These are phyloP conservation scores for Ormyrus rosae DNA, from an alignment of 2,888 invertebrate species.

Conservation along the genomic window DNA sequence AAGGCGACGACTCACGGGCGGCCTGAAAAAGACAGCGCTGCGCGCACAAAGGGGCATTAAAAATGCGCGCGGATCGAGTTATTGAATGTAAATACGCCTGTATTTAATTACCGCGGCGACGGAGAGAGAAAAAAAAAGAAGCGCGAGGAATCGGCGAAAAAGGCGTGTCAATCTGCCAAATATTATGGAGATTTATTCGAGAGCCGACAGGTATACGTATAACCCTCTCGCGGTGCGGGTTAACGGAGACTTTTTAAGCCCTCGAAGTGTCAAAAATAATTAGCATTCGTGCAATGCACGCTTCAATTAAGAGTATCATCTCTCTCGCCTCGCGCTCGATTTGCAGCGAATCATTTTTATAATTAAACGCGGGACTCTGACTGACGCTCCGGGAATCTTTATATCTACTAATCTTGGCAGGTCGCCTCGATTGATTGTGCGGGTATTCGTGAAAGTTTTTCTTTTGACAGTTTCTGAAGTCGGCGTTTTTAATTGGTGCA, in stretches of 20 bases:
- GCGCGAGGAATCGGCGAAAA: constrained; percentile 55
- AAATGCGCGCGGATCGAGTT: constrained; percentile 16
- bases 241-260: neutral
- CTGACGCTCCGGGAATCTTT: no score
- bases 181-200: constrained; percentile 73
- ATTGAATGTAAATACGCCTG: constrained; percentile 43
- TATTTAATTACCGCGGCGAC: constrained; percentile 38
- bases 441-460: no score
- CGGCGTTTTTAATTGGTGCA: no score
- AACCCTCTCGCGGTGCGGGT: neutral
- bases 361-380: constrained; percentile 11
- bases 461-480: no score
- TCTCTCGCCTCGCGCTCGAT: constrained; percentile 13
- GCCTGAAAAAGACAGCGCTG: neutral
- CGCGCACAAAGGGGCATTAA: constrained; percentile 26
- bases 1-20: constrained; percentile 26
- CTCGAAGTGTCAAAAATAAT: constrained; percentile 48
- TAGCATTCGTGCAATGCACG: constrained; percentile 42
- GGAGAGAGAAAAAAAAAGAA: constrained; percentile 9
- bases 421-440: no score
- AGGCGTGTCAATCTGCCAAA: constrained; percentile 73
- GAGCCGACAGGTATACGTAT: constrained; percentile 5
- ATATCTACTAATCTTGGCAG: no score
- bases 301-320: constrained; percentile 43
- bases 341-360: constrained; percentile 32